A percentile compares a stretch with the other conserved stretches of the same genome.
phyloP scores from a whole-genome alignment of 2,888 invertebrate species.

The Plebejus melissa region DNA sequence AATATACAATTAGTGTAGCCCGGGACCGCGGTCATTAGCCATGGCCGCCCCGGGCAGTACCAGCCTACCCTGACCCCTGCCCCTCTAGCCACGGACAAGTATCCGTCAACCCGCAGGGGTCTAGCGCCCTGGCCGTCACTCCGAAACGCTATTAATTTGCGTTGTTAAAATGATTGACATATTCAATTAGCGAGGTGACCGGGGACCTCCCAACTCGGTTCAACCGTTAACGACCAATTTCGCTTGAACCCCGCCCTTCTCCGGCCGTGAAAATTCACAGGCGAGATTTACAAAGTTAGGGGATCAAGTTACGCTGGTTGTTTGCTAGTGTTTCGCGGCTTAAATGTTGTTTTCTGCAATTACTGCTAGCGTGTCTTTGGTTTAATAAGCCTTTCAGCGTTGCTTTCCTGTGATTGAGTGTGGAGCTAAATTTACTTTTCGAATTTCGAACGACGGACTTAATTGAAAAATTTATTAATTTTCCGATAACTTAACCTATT shows the following conservation, averaged over 20 bases:
- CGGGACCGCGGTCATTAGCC: slow-evolving; percentile 62
- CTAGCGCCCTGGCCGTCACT: slow-evolving; percentile 51
- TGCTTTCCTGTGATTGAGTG: slow-evolving; percentile 47
- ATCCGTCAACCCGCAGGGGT: slow-evolving; percentile 42
- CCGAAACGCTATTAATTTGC: slow-evolving; percentile 77
- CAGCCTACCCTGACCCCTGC: slow-evolving; percentile 41
- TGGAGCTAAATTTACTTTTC: slow-evolving; percentile 38
- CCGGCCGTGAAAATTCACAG: neutral
- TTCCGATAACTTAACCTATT: neutral
- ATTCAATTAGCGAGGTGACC: slow-evolving; percentile 86
- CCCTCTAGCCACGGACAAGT: neutral
- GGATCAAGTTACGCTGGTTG: slow-evolving; percentile 46
- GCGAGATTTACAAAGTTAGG: neutral
- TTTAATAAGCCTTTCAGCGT: slow-evolving; percentile 70
- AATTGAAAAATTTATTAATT: slow-evolving; percentile 10
- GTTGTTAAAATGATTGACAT: slow-evolving; percentile 89
- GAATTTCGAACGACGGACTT: neutral
- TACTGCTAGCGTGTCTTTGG: slow-evolving; percentile 68
- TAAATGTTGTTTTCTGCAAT: slow-evolving; percentile 74
- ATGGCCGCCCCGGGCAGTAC: slow-evolving; percentile 61
- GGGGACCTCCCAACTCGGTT: slow-evolving; percentile 77
- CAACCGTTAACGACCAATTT: slow-evolving; percentile 54
- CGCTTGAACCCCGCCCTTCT: slow-evolving; percentile 42
- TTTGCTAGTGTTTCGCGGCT: slow-evolving; percentile 59
- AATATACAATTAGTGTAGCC: slow-evolving; percentile 66